phyloP scores from a whole-genome alignment of 2,888 invertebrate genomes.

The Coleophora flavipennella region DNA sequence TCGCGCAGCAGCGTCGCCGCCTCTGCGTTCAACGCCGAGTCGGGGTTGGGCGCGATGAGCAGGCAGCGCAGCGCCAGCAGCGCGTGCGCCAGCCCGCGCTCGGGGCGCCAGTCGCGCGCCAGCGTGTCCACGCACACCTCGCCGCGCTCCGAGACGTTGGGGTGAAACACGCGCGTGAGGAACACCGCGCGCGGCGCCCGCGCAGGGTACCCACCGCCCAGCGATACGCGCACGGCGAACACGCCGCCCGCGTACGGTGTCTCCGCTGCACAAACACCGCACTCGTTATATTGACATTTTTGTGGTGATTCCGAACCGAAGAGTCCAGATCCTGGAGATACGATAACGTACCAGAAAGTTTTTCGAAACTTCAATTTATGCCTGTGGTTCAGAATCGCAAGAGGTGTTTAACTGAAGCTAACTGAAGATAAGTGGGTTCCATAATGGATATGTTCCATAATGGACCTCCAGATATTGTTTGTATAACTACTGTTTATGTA shows the following conservation, averaged over 20 bases:
- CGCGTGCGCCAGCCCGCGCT: constrained; percentile 95
- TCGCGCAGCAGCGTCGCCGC: constrained; percentile 94
- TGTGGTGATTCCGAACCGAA: no score
- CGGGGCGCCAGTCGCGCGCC: constrained; percentile 96
- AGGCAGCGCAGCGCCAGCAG: constrained; percentile 93
- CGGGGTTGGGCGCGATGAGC: constrained; percentile 96
- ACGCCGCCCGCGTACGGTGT: constrained; percentile 93
- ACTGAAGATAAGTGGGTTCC: no score
- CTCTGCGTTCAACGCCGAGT: constrained; percentile 97
- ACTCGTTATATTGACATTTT: no score
- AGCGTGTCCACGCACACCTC: constrained; percentile 98
- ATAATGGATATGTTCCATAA: no score
- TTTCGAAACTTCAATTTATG: no score
- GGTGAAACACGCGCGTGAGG: constrained; percentile 96
- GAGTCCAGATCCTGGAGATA: no score
- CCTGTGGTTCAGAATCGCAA: no score
- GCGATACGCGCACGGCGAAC: constrained; percentile 90
- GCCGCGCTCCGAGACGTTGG: constrained; percentile 93
- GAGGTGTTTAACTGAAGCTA: no score
- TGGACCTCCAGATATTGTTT: no score
- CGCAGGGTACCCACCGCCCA: constrained; percentile 94
- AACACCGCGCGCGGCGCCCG: constrained; percentile 95
- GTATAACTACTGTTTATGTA: no score
- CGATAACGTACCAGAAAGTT: no score
- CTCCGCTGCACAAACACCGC: constrained; percentile 72